Percentiles rank a stretch among this genome's conserved stretches.
phyloP scores from a whole-genome alignment of 2,888 invertebrate genomes.

The Onthophagus sagittarius region DNA sequence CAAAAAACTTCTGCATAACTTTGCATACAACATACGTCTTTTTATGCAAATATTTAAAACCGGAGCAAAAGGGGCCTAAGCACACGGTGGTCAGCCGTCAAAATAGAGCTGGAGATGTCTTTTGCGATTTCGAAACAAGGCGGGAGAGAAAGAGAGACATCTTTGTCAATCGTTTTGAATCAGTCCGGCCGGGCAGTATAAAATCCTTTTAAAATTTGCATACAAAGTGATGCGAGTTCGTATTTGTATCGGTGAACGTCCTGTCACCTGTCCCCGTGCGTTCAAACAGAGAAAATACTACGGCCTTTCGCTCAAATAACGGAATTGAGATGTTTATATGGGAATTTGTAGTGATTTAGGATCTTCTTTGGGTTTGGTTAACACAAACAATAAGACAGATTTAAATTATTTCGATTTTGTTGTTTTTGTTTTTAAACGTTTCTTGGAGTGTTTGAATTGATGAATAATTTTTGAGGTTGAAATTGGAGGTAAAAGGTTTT shows the following conservation, averaged over 20 bases:
- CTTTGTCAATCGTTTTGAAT: slow-evolving; percentile 33
- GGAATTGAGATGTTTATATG: slow-evolving; percentile 14
- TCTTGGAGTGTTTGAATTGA: too few species aligned
- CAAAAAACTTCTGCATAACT: not conserved
- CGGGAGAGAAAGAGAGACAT: slow-evolving; percentile 25
- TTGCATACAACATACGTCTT: not conserved
- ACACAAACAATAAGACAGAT: not conserved
- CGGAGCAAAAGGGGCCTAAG: not conserved
- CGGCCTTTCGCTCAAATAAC: slow-evolving; percentile 4
- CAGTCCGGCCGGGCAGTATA: slow-evolving; percentile 15
- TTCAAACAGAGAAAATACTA: not conserved
- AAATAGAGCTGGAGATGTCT: slow-evolving; percentile 29
- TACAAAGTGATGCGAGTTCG: slow-evolving; percentile 2
- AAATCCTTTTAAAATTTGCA: not conserved
- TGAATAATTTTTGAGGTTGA: too few species aligned
- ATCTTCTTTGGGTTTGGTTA: not conserved
- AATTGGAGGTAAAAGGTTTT: slow-evolving; percentile 27
- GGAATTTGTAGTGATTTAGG: slow-evolving; percentile 5
- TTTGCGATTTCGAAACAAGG: slow-evolving; percentile 13
- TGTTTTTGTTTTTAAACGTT: not conserved
- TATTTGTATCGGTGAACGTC: slow-evolving; percentile 3
- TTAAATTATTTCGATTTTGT: not conserved
- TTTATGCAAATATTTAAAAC: not conserved
- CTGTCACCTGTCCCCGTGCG: not conserved
- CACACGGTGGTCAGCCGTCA: slow-evolving; percentile 36